Evolutionary conservation across 2,888 invertebrate genomes (phyloP).

Genomic region (Stomorhina lunata): DNA sequence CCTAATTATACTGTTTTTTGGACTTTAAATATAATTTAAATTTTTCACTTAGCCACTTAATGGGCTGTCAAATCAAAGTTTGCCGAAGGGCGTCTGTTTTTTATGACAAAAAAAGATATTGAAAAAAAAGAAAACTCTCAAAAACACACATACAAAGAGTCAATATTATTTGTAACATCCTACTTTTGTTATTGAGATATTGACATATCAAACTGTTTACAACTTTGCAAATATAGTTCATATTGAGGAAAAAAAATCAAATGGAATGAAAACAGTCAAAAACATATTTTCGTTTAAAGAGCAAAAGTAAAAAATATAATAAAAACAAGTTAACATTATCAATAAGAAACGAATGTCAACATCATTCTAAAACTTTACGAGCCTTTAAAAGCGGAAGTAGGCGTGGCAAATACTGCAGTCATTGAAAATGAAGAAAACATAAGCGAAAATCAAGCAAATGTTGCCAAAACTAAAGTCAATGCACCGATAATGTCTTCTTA

Average conservation of each 20-base stretch:
- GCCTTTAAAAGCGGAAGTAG: conserved; percentile 60
- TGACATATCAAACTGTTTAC: conserved; percentile 44
- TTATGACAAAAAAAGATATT: background rate
- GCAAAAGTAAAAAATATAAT: background rate
- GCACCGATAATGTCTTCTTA: conserved; percentile 37
- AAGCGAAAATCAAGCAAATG: conserved; percentile 15
- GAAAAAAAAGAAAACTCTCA: background rate
- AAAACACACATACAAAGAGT: background rate
- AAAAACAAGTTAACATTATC: conserved; percentile 14
- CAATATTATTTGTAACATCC: conserved; percentile 31
- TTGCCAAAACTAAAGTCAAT: conserved; percentile 54
- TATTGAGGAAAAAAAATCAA: background rate
- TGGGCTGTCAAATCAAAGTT: conserved; percentile 9
- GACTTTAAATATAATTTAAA: too few relatives aligned
- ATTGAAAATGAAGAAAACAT: conserved; percentile 11
- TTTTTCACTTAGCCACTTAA: background rate
- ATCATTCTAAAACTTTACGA: conserved; percentile 60
- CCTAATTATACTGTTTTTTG: too few relatives aligned
- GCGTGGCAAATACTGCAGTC: conserved; percentile 60
- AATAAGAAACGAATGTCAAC: conserved; percentile 49
- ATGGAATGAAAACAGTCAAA: background rate
- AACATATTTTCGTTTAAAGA: background rate
- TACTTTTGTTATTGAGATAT: conserved; percentile 38
- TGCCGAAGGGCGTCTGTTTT: conserved; percentile 19
- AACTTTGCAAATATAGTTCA: background rate